Evolutionary conservation across 2,113 vertebrate genomes (phyloP), one percentile per base, ranked within the genome.

Genomic region (Eupsittula cactorum): DNA sequence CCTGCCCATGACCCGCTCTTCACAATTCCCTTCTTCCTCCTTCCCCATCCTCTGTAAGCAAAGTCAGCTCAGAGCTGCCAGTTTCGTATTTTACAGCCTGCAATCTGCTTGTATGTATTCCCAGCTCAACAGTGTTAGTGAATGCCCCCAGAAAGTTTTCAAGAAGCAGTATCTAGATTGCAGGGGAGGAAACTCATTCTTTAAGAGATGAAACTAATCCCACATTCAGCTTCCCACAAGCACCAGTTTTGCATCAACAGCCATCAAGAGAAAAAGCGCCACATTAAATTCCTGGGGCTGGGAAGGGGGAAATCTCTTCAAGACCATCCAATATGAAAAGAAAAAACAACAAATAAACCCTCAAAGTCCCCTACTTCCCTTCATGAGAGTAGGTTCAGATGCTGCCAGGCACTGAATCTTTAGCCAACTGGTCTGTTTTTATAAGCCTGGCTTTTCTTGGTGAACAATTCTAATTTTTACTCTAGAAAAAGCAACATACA

Each of bases 1-100:
- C 7, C 25, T 64, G 25, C 28, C 35, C 19, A 10, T 0, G 0
- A 4, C 3, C 1, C 46, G 15, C 13, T 35, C 78, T 23, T 17
- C 27, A n/a, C 52, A 28, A 67, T 33, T 47, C 41, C 10, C 24
- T 53, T 69, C 55, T 23, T 24, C 50, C n/a, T 74, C 60, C 60
- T 49, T 6, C 37, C 65, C 44, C 50, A 28, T 21, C 16, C 13
- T 21, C 49, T 42, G 23, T 16, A 35, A 73, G 19, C 9, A 0
- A 27, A 55, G 46, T 3, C 68, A 11, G 24, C 33, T 39, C 1
- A 0, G 13, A 29, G 35, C 31, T 29, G 5, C 67, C 74, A 29
- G 17, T 15, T n/a, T 21, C 19, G 0, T 27, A 19, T 29, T 67
- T 62, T 47, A 71, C 57, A 28, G 49, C 57, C 63, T 86, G 59